Conservation (phyloP, 2,888 invertebrate genomes). For the Empis livida region DNA sequence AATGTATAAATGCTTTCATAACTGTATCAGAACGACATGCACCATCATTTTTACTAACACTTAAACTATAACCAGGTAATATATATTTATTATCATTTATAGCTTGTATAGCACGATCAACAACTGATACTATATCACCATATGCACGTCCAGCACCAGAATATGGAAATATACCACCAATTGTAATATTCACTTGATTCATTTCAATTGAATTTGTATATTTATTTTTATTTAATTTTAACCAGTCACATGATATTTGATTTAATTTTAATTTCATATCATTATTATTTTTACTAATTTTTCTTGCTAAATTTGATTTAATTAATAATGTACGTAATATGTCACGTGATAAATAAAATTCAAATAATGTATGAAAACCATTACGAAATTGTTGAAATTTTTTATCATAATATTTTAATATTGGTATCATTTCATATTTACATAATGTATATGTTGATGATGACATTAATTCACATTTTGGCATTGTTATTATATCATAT, state of each 20-base stretch:
- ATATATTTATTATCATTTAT: conserved; percentile 47
- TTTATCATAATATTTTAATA: conserved; percentile 53
- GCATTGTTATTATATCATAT: conserved; percentile 46
- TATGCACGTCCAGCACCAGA: conserved; percentile 41
- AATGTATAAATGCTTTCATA: conserved; percentile 62
- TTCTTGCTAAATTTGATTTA: conserved; percentile 4
- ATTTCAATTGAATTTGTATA: conserved; percentile 38
- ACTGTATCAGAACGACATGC: conserved; percentile 58
- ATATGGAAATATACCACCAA: conserved; percentile 44
- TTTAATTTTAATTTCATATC: conserved; percentile 16
- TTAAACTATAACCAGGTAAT: conserved; percentile 46
- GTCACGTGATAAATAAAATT: conserved; percentile 16
- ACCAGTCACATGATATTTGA: conserved; percentile 51
- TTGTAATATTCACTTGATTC: conserved; percentile 20
- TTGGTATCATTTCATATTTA: conserved; percentile 53
- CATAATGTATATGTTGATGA: conserved; percentile 36
- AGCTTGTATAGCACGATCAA: conserved; percentile 46
- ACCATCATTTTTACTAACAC: conserved; percentile 46
- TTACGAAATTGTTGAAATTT: conserved; percentile 36
- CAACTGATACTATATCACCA: conserved; percentile 42
- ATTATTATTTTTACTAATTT: neutral
- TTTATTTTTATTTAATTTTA: conserved; percentile 36
- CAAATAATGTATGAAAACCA: conserved; percentile 17
- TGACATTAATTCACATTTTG: conserved; percentile 41
- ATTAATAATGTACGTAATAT: conserved; percentile 6